Conservation (phyloP, 2,888 invertebrate genomes). For the Smittia aterrima region DNA sequence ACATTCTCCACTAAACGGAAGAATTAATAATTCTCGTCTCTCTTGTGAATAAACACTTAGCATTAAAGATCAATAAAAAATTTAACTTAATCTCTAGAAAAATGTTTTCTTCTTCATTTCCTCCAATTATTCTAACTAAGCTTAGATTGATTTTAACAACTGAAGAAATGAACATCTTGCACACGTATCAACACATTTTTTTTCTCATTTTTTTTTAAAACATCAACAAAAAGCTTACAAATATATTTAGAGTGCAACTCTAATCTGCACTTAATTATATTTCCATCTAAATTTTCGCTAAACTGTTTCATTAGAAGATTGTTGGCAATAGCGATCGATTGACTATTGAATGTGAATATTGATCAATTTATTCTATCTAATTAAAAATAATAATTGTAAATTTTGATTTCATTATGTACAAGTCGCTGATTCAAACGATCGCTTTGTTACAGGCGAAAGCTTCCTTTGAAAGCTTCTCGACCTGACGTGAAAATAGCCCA, state of each 20-base stretch:
- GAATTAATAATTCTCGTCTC: no score
- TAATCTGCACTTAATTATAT: neutral
- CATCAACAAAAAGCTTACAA: neutral
- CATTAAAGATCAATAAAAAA: neutral
- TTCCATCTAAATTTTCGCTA: neutral
- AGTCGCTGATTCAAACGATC: neutral
- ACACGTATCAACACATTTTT: neutral
- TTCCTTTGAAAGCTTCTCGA: neutral
- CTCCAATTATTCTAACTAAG: no score
- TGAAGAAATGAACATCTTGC: neutral
- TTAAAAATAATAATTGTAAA: neutral
- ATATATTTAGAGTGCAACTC: neutral
- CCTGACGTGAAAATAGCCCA: conserved; percentile 22
- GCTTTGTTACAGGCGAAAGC: neutral
- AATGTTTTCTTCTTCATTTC: no score
- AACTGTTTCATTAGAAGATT: neutral
- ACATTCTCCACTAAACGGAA: no score
- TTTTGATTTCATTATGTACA: conserved; percentile 12
- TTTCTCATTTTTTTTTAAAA: neutral
- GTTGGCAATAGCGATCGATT: neutral
- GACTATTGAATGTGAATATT: neutral
- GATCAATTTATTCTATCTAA: neutral
- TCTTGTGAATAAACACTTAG: neutral
- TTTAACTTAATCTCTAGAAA: neutral
- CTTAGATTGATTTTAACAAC: no score